A percentile compares a stretch with the other conserved stretches of the same genome.
Conservation (phyloP, 2,113 vertebrate species). For the Brachyhypopomus occidentalis region DNA sequence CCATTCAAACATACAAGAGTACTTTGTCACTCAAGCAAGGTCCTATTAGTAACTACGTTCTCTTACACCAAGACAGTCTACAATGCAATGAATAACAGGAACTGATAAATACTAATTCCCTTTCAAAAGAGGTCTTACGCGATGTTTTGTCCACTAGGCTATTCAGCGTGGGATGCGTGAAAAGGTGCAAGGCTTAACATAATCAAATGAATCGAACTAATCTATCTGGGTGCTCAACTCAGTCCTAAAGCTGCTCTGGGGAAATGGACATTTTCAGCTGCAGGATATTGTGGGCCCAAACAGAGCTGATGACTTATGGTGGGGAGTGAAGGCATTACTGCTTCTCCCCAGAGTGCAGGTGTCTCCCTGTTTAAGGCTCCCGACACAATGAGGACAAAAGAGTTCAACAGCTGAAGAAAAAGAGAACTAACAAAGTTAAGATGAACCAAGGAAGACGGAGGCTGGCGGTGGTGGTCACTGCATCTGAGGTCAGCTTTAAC, state of each 20-base stretch:
- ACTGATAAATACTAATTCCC: conserved; percentile 45
- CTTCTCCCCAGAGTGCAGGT: conserved; percentile 28
- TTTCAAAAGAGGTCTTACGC: conserved; percentile 47
- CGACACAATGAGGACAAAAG: conserved; percentile 39
- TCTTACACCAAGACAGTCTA: conserved; percentile 15
- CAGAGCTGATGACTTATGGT: conserved; percentile 39
- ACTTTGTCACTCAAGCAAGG: conserved; percentile 29
- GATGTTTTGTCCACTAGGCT: conserved; percentile 32
- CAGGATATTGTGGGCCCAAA: conserved; percentile 27
- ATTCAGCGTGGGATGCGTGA: conserved; percentile 29
- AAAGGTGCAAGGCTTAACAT: conserved; percentile 48
- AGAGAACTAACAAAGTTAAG: neutral
- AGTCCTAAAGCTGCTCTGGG: conserved; percentile 72
- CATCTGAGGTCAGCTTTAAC: neutral
- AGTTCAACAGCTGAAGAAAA: conserved; percentile 1
- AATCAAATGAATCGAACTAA: conserved; percentile 45
- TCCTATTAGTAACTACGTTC: conserved; percentile 42
- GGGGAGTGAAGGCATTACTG: conserved; percentile 30
- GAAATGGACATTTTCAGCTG: conserved; percentile 45
- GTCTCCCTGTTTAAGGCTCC: conserved; percentile 26
- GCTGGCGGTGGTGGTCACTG: neutral
- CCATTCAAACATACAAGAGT: conserved; percentile 38
- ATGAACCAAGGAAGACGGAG: neutral
- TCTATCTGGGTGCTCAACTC: conserved; percentile 77
- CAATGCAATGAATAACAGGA: conserved; percentile 46